Base-by-base conservation (phyloP, 2,113 vertebrate species). In the Solea solea region DNA sequence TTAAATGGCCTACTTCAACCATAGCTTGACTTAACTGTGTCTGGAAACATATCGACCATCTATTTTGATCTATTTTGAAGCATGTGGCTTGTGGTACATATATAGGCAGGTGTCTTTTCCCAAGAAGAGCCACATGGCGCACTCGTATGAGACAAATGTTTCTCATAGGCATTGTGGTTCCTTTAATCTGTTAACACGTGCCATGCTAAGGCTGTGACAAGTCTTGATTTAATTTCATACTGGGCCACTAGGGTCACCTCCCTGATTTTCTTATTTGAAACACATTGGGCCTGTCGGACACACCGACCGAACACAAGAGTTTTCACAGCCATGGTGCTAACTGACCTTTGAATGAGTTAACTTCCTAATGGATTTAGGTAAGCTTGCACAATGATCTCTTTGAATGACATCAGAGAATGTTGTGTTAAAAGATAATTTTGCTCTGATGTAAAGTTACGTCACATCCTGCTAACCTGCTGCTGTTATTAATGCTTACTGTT, bases 391-490 rank as follows among this genome's bases (percentile, higher is more conserved):
- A 46, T n/a, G 14, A 62, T 73, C 45, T 63, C 74, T 72, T 45
- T 69, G 39, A 83, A 70, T 16, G 50, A 72, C 44, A 74, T 42
- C 14, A 21, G 28, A 58, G 54, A 73, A 48, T 44, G 34, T 57
- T 2, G 40, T 48, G 53, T 52, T 16, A 15, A 28, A 34, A n/a
- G 40, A 34, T 70, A 75, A 71, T 69, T 63, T 53, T 44, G 72
- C 15, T 61, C 60, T 72, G 55, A 74, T 86, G 61, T 82, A 81
- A 90, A 42, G 74, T 92, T 85, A 88, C 77, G 78, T 90, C 88
- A 90, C 56, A 15, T 44, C 11, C 50, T 58, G 52, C 65, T 90
- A 91, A 91, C 70, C 84, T 73, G 70, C 61, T 40, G 55, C 89
- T 90, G 83, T 79, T 78, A 69, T 70, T 80, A 80, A 54, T 25